phyloP scores from a whole-genome alignment of 2,888 invertebrate species.

The Drosophila kanekoi region DNA sequence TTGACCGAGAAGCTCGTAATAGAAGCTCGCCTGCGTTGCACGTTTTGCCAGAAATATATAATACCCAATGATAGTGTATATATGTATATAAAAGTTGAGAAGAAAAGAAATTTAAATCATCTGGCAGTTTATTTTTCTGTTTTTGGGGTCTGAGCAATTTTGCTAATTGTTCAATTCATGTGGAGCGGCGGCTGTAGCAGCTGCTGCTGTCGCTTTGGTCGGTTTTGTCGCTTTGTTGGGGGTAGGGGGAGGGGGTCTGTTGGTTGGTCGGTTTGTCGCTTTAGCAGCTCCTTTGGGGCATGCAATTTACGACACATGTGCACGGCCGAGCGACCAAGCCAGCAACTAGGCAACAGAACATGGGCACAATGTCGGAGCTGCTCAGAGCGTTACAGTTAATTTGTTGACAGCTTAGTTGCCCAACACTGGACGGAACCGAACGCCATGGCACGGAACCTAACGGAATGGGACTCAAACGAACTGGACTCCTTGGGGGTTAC shows the following conservation, averaged over 20 bases:
- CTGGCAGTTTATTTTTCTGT: conserved; percentile 16
- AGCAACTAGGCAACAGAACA: conserved; percentile 64
- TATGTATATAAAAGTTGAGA: not conserved
- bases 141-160: conserved; percentile 36
- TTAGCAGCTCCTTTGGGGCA: conserved; percentile 65
- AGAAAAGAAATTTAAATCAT: conserved; percentile 37
- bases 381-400: conserved; percentile 72
- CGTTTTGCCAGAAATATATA: not conserved
- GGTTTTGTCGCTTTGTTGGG: conserved; percentile 2
- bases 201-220: conserved; percentile 20
- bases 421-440: conserved; percentile 31
- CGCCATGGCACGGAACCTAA: not conserved
- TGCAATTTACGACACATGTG: conserved; percentile 74
- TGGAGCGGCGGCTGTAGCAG: conserved; percentile 22
- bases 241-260: not conserved
- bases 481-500: conserved; percentile 62
- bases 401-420: conserved; percentile 76
- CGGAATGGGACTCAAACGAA: not conserved
- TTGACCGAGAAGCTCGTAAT: no score
- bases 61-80: not conserved
- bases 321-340: conserved; percentile 24
- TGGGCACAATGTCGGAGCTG: conserved; percentile 34
- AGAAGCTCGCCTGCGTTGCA: not conserved
- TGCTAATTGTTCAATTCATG: conserved; percentile 72
- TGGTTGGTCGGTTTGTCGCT: conserved; percentile 36